A percentile compares a stretch with the other conserved stretches of the same genome.
Evolutionary conservation across 2,113 vertebrate genomes (phyloP).

Genomic region (Pipra filicauda): DNA sequence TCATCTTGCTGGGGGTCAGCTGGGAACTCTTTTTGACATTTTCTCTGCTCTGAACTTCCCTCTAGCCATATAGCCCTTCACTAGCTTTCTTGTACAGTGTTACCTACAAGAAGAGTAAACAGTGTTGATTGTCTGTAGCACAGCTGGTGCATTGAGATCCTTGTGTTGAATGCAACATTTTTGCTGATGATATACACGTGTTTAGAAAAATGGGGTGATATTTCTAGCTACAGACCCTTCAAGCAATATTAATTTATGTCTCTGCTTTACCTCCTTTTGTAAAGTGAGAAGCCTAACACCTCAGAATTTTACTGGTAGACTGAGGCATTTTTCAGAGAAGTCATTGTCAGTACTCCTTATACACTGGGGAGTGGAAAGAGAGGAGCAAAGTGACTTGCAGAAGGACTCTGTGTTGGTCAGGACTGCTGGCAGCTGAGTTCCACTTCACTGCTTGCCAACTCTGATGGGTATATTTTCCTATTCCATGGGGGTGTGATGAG

Average conservation of each 20-base stretch:
- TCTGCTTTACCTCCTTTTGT: not conserved
- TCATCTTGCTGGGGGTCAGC: not conserved
- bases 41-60: not conserved
- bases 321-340: not conserved
- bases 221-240: not conserved
- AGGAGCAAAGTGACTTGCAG: not conserved
- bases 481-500: not conserved
- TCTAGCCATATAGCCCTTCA: not conserved
- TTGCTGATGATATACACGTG: not conserved
- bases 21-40: not conserved
- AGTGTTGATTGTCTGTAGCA: not conserved
- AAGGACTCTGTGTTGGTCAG: not conserved
- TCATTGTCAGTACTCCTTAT: not conserved
- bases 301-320: not conserved
- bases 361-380: not conserved
- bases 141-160: not conserved
- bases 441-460: conserved; percentile 25
- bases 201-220: not conserved
- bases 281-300: not conserved
- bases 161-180: not conserved
- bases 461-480: conserved; percentile 35
- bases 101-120: not conserved
- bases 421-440: conserved; percentile 1
- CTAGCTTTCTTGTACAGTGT: not conserved
- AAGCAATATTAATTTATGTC: not conserved